Conservation (phyloP, 2,113 vertebrate species). For the Solea solea region DNA sequence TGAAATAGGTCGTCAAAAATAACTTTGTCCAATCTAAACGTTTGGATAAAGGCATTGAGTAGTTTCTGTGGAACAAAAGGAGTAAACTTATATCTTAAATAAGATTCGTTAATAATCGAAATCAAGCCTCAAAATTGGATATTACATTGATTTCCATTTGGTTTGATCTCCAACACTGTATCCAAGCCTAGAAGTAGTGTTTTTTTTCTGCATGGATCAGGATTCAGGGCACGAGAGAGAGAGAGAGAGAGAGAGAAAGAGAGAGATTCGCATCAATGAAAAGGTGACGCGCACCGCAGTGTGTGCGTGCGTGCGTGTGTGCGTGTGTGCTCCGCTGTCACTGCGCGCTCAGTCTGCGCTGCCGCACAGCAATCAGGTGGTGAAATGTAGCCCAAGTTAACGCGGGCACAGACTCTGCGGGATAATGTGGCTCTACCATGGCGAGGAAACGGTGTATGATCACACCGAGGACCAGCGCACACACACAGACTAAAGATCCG, state of each 20-base stretch:
- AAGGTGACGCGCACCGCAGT: conserved; percentile 65
- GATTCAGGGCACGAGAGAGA: too few relatives aligned
- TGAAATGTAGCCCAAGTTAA: conserved; percentile 57
- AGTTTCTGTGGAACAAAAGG: too few relatives aligned
- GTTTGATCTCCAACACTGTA: too few relatives aligned
- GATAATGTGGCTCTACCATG: conserved; percentile 33
- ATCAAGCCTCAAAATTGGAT: too few relatives aligned
- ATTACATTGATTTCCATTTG: too few relatives aligned
- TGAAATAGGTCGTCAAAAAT: too few relatives aligned
- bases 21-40: too few relatives aligned
- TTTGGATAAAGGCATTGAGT: too few relatives aligned
- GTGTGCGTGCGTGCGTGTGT: neutral
- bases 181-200: too few relatives aligned
- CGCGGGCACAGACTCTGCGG: conserved; percentile 28
- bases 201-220: too few relatives aligned
- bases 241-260: neutral
- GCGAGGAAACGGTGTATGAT: conserved; percentile 25
- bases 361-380: conserved; percentile 64
- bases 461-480: conserved; percentile 25
- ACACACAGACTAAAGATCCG: conserved; percentile 35
- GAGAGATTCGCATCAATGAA: conserved; percentile 62
- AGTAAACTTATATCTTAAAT: too few relatives aligned
- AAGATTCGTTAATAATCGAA: too few relatives aligned
- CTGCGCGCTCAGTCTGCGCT: conserved; percentile 53
- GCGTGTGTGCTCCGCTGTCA: conserved; percentile 36